Conservation (phyloP, 2,888 invertebrate species). For the Drosophila borborema region DNA sequence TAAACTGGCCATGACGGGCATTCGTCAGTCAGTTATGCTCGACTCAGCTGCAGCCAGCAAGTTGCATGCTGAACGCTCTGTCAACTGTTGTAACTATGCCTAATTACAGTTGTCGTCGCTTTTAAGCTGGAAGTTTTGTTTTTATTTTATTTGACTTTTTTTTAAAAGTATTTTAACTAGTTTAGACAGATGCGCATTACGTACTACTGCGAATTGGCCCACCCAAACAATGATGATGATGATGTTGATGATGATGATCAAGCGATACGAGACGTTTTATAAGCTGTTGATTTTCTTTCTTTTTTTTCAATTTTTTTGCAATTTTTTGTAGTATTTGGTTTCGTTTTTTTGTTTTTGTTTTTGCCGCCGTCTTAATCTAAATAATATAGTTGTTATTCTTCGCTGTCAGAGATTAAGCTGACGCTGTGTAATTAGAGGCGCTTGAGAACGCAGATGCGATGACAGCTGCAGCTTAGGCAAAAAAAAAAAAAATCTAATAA, state of each 20-base stretch:
- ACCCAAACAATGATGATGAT: neutral
- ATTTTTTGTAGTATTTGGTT: neutral
- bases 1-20: neutral
- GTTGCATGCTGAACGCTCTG: conserved; percentile 19
- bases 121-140: conserved; percentile 3
- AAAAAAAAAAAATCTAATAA: neutral
- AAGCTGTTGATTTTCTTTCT: neutral
- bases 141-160: neutral
- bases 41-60: neutral
- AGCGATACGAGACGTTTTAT: conserved; percentile 6
- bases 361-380: conserved; percentile 12
- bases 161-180: neutral
- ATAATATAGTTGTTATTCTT: conserved; percentile 6
- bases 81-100: conserved; percentile 14
- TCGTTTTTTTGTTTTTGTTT: neutral
- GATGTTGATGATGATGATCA: neutral
- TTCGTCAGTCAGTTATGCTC: neutral
- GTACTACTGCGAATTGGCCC: neutral
- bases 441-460: conserved; percentile 11
- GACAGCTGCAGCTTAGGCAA: conserved; percentile 11
- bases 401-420: conserved; percentile 2
- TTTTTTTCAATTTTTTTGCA: no score
- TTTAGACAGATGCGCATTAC: conserved; percentile 31
- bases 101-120: conserved; percentile 24
- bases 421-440: conserved; percentile 12